Percentiles rank a stretch among this genome's conserved stretches.
Conservation (phyloP, 2,888 invertebrate species). For the Steinernema scapterisci region DNA sequence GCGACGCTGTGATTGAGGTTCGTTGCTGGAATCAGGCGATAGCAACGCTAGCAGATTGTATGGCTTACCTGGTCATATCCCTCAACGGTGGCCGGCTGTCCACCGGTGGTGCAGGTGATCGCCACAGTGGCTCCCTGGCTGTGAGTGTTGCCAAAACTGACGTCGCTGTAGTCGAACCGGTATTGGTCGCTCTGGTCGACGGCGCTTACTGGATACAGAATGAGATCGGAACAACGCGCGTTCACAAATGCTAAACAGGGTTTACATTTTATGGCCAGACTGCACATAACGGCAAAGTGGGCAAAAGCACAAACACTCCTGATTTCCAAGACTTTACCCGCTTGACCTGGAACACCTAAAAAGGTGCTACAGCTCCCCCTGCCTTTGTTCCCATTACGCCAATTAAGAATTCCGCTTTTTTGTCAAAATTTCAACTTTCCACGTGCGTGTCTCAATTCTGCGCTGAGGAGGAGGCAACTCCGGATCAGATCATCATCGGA, state of each 20-base stretch:
- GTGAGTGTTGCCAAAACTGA: conserved; percentile 66
- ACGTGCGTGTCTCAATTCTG: neutral
- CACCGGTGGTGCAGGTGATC: conserved; percentile 66
- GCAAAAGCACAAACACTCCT: no score
- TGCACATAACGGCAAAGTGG: no score
- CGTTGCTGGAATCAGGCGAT: conserved; percentile 67
- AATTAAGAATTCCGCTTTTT: conserved; percentile 22
- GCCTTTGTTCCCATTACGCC: no score
- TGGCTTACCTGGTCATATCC: conserved; percentile 64
- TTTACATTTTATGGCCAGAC: no score
- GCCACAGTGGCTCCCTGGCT: conserved; percentile 66
- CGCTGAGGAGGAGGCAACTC: neutral
- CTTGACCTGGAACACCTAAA: no score
- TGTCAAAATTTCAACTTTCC: neutral
- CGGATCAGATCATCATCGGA: neutral
- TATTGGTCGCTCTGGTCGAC: conserved; percentile 67
- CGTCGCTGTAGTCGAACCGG: conserved; percentile 67
- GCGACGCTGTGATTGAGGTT: conserved; percentile 63
- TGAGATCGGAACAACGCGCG: conserved; percentile 65
- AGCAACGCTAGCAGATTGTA: no score
- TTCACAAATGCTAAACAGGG: conserved; percentile 58
- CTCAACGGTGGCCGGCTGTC: conserved; percentile 67
- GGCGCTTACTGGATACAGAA: conserved; percentile 66
- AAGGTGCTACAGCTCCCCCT: no score
- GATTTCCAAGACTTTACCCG: no score